A percentile compares a stretch with the other conserved stretches of the same genome.
phyloP scores from a whole-genome alignment of 2,888 invertebrate genomes.

The Chalcosyrphus nemorum region DNA sequence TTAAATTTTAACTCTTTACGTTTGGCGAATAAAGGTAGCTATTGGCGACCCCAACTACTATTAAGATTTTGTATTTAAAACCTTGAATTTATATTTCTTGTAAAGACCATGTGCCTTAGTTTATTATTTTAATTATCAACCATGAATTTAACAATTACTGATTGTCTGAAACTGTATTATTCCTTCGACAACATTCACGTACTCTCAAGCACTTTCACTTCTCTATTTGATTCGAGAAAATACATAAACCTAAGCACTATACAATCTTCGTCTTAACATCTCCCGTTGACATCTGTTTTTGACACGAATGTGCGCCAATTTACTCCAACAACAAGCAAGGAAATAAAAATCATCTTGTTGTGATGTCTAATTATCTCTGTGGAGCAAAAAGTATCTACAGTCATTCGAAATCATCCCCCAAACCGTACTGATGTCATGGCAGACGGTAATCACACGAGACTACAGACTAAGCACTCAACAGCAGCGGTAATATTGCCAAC shows the following conservation, averaged over 20 bases:
- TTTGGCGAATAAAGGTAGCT: no score
- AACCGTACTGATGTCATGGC: slow-evolving; percentile 10
- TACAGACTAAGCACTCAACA: background rate
- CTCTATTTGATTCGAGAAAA: no score
- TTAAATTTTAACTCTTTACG: no score
- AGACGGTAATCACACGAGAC: background rate
- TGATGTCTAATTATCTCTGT: slow-evolving; percentile 42
- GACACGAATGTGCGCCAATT: slow-evolving; percentile 28
- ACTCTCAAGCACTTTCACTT: background rate
- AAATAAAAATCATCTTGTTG: slow-evolving; percentile 23
- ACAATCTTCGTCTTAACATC: background rate
- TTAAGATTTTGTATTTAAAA: no score
- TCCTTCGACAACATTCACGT: no score
- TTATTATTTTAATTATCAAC: no score
- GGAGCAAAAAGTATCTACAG: background rate
- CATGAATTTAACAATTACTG: no score
- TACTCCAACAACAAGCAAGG: background rate
- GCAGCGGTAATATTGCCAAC: slow-evolving; percentile 1
- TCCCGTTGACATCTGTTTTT: slow-evolving; percentile 26
- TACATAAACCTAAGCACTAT: background rate
- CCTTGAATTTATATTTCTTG: no score
- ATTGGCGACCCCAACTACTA: no score
- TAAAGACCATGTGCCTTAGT: no score
- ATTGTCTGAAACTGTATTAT: no score
- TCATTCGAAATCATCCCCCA: background rate